phyloP scores from a whole-genome alignment of 2,888 invertebrate genomes.

The Eilema depressum region DNA sequence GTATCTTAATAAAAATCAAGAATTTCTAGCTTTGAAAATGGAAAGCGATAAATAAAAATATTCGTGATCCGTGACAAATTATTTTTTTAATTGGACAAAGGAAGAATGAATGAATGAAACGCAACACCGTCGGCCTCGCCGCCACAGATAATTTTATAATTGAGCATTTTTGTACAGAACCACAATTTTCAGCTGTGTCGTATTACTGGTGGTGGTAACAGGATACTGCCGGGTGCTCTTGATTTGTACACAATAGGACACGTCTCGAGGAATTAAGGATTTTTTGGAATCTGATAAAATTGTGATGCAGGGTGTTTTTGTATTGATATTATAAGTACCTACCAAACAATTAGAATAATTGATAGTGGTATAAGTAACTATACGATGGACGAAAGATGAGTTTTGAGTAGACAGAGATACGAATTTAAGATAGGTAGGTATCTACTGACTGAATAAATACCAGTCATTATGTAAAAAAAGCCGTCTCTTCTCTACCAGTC shows the following conservation, averaged over 20 bases:
- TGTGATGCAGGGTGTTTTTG: constrained; percentile 17
- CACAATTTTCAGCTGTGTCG: constrained; percentile 47
- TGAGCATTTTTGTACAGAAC: constrained; percentile 47
- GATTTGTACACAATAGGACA: constrained; percentile 61
- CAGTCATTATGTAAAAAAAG: too few species aligned
- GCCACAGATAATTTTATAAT: constrained; percentile 49
- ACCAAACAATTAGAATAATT: not conserved
- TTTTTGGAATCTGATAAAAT: constrained; percentile 39
- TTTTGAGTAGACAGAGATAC: too few species aligned
- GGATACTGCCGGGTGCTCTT: constrained; percentile 54
- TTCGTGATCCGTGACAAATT: not conserved
- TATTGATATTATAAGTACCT: constrained; percentile 2
- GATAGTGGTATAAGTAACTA: not conserved
- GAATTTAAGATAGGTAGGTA: too few species aligned
- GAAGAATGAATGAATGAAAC: constrained; percentile 34
- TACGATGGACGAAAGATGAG: too few species aligned
- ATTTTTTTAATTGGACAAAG: constrained; percentile 45
- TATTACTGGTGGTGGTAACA: constrained; percentile 51
- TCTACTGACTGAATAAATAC: too few species aligned
- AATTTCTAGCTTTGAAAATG: not conserved
- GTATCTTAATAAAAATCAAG: not conserved
- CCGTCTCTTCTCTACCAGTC: too few species aligned
- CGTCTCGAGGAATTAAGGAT: constrained; percentile 61
- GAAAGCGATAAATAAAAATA: not conserved
- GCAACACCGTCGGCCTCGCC: constrained; percentile 40